Percentiles rank a stretch among this genome's conserved stretches.
Conservation (phyloP, 2,113 vertebrate species). For the Notothenia rossii region DNA sequence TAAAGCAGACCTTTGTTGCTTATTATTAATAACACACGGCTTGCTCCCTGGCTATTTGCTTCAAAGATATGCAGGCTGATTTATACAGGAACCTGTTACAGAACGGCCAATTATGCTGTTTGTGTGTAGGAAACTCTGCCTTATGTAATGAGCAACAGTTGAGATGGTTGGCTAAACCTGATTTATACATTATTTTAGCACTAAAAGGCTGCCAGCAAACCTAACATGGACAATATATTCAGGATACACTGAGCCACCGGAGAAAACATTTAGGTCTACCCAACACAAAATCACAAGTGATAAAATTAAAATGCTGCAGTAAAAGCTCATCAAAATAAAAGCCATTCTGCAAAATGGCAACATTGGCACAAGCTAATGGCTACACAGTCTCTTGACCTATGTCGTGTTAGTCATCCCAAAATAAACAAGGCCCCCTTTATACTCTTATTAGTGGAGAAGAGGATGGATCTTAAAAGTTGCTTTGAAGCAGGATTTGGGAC, state of each 20-base stretch:
- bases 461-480: slow-evolving; percentile 46
- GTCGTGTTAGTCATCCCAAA: slow-evolving; percentile 38
- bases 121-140: slow-evolving; percentile 53
- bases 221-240: slow-evolving; percentile 59
- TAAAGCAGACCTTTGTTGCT: slow-evolving; percentile 48
- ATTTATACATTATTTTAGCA: slow-evolving; percentile 58
- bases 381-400: slow-evolving; percentile 16
- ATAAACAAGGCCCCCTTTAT: slow-evolving; percentile 47
- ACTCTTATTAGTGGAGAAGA: slow-evolving; percentile 33
- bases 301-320: slow-evolving; percentile 13
- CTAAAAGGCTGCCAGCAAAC: slow-evolving; percentile 68
- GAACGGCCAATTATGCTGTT: slow-evolving; percentile 52
- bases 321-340: slow-evolving; percentile 34
- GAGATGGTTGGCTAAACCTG: slow-evolving; percentile 48
- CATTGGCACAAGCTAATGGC: slow-evolving; percentile 52
- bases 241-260: slow-evolving; percentile 18
- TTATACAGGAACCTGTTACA: slow-evolving; percentile 59
- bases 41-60: slow-evolving; percentile 64
- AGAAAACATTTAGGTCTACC: not conserved
- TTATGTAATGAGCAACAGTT: slow-evolving; percentile 63
- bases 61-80: slow-evolving; percentile 60
- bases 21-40: slow-evolving; percentile 62
- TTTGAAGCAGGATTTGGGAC: slow-evolving; percentile 43
- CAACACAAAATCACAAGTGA: not conserved
- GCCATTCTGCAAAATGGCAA: slow-evolving; percentile 9